These are phyloP conservation scores for Thereva nobilitata DNA, from an alignment of 2,888 invertebrate genomes.

Conservation along the genomic window DNA sequence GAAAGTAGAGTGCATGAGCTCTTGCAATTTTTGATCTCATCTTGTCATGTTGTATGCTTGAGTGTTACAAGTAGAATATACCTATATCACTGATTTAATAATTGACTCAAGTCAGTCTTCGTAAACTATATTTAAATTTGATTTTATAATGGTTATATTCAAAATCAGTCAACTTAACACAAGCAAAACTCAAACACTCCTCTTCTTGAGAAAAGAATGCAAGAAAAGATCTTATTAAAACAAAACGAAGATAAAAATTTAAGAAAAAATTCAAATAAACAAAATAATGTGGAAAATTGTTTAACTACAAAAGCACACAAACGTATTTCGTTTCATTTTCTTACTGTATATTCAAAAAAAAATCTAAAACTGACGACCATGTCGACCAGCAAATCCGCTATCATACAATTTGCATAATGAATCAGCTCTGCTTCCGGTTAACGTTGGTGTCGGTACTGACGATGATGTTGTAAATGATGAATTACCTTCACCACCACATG, in stretches of 20 bases:
- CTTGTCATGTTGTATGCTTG: too few relatives aligned
- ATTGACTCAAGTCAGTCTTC: too few relatives aligned
- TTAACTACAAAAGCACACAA: slow-evolving; percentile 30
- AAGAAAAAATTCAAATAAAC: slow-evolving; percentile 8
- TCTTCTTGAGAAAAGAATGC: too few relatives aligned
- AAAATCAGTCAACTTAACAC: too few relatives aligned
- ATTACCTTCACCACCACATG: slow-evolving; percentile 44
- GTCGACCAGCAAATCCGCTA: slow-evolving; percentile 74
- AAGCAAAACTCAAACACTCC: too few relatives aligned
- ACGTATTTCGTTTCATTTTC: neutral
- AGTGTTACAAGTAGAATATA: too few relatives aligned
- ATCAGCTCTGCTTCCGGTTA: slow-evolving; percentile 70
- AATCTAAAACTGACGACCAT: slow-evolving; percentile 55
- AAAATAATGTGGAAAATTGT: slow-evolving; percentile 16
- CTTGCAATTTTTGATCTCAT: too few relatives aligned
- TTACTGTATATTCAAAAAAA: slow-evolving; percentile 18
- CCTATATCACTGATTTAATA: too few relatives aligned
- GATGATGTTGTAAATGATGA: slow-evolving; percentile 48
- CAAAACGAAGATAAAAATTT: neutral
- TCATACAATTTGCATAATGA: slow-evolving; percentile 88
- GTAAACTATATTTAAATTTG: too few relatives aligned
- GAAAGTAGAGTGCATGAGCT: too few relatives aligned
- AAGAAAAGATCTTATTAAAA: too few relatives aligned
- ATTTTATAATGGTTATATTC: too few relatives aligned
- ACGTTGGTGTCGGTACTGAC: slow-evolving; percentile 65